Evolutionary conservation across 2,888 invertebrate genomes (phyloP).

Genomic region (Apotomis betuletana): DNA sequence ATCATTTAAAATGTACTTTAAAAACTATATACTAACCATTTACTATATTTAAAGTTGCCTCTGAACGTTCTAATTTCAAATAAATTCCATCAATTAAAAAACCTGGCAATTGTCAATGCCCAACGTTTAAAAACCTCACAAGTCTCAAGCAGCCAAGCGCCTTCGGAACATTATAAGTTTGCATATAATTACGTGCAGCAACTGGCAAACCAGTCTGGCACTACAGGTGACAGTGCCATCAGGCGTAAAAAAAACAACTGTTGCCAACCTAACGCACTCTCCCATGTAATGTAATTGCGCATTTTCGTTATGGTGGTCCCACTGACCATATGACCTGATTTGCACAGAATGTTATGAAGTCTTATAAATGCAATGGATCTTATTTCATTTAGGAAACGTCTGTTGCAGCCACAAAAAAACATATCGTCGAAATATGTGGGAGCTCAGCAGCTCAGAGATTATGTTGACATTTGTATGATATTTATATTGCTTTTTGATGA

Average conservation of each 20-base stretch:
- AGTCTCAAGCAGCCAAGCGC: conserved; percentile 12
- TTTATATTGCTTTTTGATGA: background rate
- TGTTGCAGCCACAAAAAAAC: background rate
- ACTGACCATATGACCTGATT: conserved; percentile 60
- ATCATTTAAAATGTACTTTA: background rate
- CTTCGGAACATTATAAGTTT: conserved; percentile 37
- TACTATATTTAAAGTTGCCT: too few relatives aligned
- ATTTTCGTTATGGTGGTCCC: conserved; percentile 57
- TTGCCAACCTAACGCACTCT: conserved; percentile 51
- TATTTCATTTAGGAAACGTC: conserved; percentile 23
- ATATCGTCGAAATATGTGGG: conserved; percentile 15
- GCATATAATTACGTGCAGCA: conserved; percentile 38
- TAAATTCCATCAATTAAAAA: background rate
- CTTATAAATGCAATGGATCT: conserved; percentile 46
- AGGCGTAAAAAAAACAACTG: conserved; percentile 37
- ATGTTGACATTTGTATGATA: background rate
- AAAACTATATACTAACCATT: too few relatives aligned
- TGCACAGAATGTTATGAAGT: conserved; percentile 50
- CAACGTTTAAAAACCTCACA: too few relatives aligned
- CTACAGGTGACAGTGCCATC: conserved; percentile 42
- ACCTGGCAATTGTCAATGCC: background rate
- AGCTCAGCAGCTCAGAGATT: too few relatives aligned
- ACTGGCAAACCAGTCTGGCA: conserved; percentile 40
- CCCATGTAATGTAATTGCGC: conserved; percentile 62
- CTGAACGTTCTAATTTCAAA: too few relatives aligned